A percentile compares a stretch with the other conserved stretches of the same genome.
phyloP scores from a whole-genome alignment of 2,113 vertebrate genomes.

The Panthera leo region DNA sequence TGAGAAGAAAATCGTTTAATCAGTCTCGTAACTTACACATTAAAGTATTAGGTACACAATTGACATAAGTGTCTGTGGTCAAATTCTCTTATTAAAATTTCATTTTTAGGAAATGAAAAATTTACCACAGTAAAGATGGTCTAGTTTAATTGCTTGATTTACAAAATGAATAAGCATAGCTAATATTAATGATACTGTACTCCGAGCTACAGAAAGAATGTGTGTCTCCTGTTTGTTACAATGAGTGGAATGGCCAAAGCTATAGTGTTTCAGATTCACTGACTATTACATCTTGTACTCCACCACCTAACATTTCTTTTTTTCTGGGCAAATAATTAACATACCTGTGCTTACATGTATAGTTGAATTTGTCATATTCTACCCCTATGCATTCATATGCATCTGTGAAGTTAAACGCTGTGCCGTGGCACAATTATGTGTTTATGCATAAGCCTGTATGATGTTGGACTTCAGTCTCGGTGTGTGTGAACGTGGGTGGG shows the following conservation, averaged over 20 bases:
- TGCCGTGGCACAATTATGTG: not conserved
- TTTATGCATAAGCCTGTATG: not conserved
- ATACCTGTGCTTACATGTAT: not conserved
- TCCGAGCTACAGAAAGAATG: not conserved
- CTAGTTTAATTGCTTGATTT: constrained; percentile 23
- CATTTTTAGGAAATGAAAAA: constrained; percentile 13
- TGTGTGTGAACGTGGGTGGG: not conserved
- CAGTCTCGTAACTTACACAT: not conserved
- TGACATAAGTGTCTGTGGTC: not conserved
- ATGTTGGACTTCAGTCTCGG: not conserved
- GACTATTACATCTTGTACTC: not conserved
- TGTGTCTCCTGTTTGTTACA: not conserved
- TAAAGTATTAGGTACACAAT: not conserved
- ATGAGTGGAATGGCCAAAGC: not conserved
- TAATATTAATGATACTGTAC: not conserved
- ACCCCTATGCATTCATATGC: not conserved
- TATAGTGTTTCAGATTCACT: not conserved
- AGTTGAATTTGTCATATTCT: not conserved
- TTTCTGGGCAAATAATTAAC: not conserved
- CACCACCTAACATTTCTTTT: not conserved
- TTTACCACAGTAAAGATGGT: not conserved
- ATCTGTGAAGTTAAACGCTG: not conserved
- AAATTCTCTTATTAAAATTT: constrained; percentile 21
- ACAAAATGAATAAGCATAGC: not conserved
- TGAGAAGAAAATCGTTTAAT: constrained; percentile 34